Evolutionary conservation across 2,888 invertebrate genomes (phyloP).

Genomic region (Magallana nippona): DNA sequence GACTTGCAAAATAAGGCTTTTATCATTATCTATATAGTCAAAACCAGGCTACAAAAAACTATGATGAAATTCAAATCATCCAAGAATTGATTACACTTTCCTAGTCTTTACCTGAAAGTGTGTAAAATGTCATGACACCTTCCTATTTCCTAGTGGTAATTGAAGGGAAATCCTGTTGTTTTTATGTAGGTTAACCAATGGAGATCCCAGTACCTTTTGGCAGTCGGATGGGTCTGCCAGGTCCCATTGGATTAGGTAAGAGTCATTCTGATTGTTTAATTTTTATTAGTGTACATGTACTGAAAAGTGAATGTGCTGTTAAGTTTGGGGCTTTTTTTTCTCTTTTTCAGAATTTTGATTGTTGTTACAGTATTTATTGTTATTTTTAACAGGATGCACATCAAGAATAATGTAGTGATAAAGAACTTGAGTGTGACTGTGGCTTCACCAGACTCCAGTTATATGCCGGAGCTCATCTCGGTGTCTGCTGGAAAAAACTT

Average conservation of each 20-base stretch:
- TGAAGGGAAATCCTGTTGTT: not conserved
- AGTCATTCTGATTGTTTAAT: not conserved
- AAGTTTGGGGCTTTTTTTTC: no score
- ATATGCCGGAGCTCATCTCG: slow-evolving; percentile 77
- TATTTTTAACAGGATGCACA: slow-evolving; percentile 64
- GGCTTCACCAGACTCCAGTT: slow-evolving; percentile 77
- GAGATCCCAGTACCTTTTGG: slow-evolving; percentile 75
- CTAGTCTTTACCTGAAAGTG: not conserved
- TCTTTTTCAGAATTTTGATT: not conserved
- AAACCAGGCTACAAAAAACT: no score
- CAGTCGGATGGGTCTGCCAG: slow-evolving; percentile 79
- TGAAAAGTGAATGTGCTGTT: no score
- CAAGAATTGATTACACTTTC: not conserved
- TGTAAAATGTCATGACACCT: no score
- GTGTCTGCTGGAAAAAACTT: slow-evolving; percentile 74
- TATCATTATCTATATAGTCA: no score
- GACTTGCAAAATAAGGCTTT: no score
- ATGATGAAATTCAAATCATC: no score
- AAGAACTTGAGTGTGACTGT: slow-evolving; percentile 76
- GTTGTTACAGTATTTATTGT: not conserved
- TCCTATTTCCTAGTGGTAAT: not conserved
- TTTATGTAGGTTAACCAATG: slow-evolving; percentile 66
- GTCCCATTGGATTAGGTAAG: slow-evolving; percentile 78
- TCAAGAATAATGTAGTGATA: slow-evolving; percentile 76
- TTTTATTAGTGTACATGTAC: no score